Conservation (phyloP, 1,140 invertebrate genomes). For the Bombus fervidus region DNA sequence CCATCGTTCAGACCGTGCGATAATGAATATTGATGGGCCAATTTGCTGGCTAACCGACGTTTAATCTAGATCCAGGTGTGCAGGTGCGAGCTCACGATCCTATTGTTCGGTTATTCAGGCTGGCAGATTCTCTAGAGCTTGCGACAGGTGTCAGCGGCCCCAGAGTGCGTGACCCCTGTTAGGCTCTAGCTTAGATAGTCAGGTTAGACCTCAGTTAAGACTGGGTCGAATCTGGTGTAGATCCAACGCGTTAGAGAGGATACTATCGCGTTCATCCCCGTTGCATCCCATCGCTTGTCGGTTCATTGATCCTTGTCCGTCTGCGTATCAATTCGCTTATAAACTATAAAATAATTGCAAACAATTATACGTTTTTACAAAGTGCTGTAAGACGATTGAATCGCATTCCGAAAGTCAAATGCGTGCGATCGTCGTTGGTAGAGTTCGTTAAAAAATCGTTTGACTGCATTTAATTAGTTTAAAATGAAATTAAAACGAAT, state of each 20-base stretch:
- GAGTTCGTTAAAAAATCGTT: no score
- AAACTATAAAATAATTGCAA: no score
- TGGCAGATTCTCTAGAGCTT: conserved; percentile 39
- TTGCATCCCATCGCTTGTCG: not conserved
- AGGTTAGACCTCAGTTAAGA: conserved; percentile 16
- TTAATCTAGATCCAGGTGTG: conserved; percentile 34
- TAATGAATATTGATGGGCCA: conserved; percentile 31
- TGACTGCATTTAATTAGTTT: no score
- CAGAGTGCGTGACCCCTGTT: conserved; percentile 31
- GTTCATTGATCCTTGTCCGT: not conserved
- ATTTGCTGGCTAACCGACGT: conserved; percentile 27
- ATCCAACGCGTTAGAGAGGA: not conserved
- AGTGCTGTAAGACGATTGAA: no score
- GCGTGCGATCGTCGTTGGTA: no score
- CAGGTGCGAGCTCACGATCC: conserved; percentile 16
- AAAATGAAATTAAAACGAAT: no score
- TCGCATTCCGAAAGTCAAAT: no score
- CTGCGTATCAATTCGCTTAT: no score
- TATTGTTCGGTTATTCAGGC: conserved; percentile 41
- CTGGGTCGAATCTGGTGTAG: conserved; percentile 27
- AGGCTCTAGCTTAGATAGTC: conserved; percentile 20
- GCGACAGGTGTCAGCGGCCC: conserved; percentile 53
- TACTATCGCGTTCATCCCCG: not conserved
- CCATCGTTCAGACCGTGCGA: not conserved
- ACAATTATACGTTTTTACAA: no score